Conservation (phyloP, 1,140 invertebrate species). For the Neodiprion fabricii region DNA sequence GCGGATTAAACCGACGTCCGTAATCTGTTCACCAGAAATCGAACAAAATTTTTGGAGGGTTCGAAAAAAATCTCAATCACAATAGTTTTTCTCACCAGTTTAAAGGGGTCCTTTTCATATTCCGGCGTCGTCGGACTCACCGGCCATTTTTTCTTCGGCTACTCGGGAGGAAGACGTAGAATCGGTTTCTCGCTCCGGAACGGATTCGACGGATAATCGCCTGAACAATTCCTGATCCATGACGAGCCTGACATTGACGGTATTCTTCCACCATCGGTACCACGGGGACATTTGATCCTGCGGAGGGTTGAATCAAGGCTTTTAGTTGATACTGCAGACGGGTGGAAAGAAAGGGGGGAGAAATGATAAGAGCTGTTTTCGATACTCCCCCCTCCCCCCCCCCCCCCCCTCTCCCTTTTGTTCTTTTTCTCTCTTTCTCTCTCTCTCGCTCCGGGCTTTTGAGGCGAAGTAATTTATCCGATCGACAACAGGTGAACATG, state of each 20-base stretch:
- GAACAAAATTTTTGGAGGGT: too few relatives aligned
- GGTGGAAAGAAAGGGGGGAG: neutral
- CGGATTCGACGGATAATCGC: slow-evolving; percentile 35
- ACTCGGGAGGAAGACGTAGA: slow-evolving; percentile 13
- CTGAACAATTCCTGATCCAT: slow-evolving; percentile 42
- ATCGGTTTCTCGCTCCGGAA: slow-evolving; percentile 38
- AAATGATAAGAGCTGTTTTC: slow-evolving; percentile 19
- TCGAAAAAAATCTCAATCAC: too few relatives aligned
- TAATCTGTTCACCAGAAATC: too few relatives aligned
- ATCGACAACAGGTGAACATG: neutral
- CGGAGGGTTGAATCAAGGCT: slow-evolving; percentile 24
- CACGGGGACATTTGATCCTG: slow-evolving; percentile 58
- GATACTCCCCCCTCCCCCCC: neutral
- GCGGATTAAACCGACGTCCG: too few relatives aligned
- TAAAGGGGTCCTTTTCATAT: slow-evolving; percentile 21
- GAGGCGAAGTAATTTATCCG: neutral
- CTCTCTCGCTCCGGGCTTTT: neutral
- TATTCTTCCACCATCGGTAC: slow-evolving; percentile 59
- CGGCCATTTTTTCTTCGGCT: slow-evolving; percentile 1
- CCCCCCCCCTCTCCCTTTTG: neutral
- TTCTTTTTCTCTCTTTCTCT: neutral
- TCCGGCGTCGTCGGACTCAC: slow-evolving; percentile 26
- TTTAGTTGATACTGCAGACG: neutral
- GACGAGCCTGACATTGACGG: slow-evolving; percentile 55
- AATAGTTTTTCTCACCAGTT: neutral